phyloP scores from a whole-genome alignment of 2,797 vertebrate species.

The Alectoris magna region DNA sequence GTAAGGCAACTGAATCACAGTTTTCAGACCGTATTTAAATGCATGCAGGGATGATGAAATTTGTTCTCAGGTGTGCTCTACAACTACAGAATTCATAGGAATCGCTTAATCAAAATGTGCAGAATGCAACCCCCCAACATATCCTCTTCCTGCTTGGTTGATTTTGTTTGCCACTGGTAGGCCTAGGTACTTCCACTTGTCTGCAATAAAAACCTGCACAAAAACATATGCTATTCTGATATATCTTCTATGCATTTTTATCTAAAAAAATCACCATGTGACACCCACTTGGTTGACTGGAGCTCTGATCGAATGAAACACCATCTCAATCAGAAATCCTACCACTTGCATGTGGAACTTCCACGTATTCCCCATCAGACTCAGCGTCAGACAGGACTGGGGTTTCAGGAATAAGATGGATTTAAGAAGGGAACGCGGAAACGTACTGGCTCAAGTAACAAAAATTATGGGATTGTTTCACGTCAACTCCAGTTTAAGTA shows the following conservation, averaged over 20 bases:
- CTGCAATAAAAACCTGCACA: neutral
- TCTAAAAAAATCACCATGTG: neutral
- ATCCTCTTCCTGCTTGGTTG: neutral
- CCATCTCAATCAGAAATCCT: neutral
- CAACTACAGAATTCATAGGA: neutral
- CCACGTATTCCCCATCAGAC: neutral
- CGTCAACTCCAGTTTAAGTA: neutral
- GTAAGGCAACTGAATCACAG: neutral
- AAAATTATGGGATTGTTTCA: neutral
- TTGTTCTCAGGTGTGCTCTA: neutral
- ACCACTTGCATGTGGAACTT: accelerated
- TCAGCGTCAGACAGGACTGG: neutral
- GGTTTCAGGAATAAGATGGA: neutral
- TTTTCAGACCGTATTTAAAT: neutral
- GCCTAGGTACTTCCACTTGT: accelerated
- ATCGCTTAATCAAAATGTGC: neutral
- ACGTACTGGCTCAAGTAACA: neutral
- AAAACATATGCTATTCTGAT: neutral
- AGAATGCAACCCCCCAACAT: neutral
- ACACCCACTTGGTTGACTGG: neutral
- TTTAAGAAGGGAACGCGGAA: neutral
- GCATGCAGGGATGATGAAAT: neutral
- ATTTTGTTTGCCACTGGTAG: neutral
- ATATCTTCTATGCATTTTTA: neutral
- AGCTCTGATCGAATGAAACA: neutral